Base-by-base conservation (phyloP, 1,140 invertebrate species). In the Dysdera silvatica region DNA sequence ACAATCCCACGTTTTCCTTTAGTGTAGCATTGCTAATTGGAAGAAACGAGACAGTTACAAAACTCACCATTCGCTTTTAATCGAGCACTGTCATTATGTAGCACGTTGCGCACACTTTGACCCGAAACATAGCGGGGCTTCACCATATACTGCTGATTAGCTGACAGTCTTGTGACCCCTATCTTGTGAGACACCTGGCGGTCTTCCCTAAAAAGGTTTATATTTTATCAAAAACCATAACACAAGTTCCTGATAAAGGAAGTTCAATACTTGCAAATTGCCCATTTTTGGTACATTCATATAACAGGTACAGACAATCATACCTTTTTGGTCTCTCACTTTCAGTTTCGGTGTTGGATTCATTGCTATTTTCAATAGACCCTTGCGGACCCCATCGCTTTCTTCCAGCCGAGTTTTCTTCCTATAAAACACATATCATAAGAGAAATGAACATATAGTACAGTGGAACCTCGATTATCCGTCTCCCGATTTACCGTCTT, bases 101-200 rank as follows among this genome's bases (percentile, higher is more conserved):
- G 72, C 35, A 73, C 72, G 58, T 79, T 68, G 57, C 76, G 76
- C 6, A 74, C 68, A 61, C 65, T 79, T 61, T 82, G 80, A 32
- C 82, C 86, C 57, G 84, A 82, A 54, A 87, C 78, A 70, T 88
- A 88, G 73, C 87, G 76, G 49, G 86, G 81, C 69, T 87, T 82
- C 41, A 78, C 81, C 37, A 87, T 69, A 72, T 88, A 89, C 70
- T 87, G 84, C 67, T 87, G 83, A 68, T 87, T 87, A 0, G 84
- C 84, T 26, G 83, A 85, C 4, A 82, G 57, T n/a, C 55, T 60
- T 12, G 65, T 28, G 31, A 52, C 41, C n/a, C 40, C 40, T 58
- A 14, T 61, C 59, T 54, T 65, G 65, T 18, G 49, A 47, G 8
- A 12, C n/a, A 20, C 20, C 24, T 37, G 43, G n/a, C 49, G 56